Conservation (phyloP, 2,888 invertebrate genomes). For the Catocala nupta region DNA sequence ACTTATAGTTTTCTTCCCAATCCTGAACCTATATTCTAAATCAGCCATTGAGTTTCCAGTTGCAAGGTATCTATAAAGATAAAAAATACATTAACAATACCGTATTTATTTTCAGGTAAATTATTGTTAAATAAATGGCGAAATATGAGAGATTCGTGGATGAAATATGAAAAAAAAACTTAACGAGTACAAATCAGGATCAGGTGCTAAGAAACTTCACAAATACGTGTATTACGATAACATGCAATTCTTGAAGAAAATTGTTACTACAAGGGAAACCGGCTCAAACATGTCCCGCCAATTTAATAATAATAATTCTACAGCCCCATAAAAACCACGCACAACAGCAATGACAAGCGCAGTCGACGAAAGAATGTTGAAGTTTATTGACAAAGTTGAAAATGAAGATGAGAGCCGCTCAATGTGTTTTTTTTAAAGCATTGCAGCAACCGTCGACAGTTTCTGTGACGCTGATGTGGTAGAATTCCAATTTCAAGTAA, state of each 20-base stretch:
- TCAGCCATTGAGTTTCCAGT: conserved; percentile 22
- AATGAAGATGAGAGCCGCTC: conserved; percentile 43
- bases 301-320: conserved; percentile 21
- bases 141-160: conserved; percentile 39
- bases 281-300: conserved; percentile 13
- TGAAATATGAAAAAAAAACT: conserved; percentile 21
- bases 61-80: conserved; percentile 24
- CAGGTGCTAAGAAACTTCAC: conserved; percentile 36
- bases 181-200: conserved; percentile 43
- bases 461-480: conserved; percentile 43
- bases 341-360: conserved; percentile 12
- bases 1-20: conserved; percentile 20
- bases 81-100: conserved; percentile 27
- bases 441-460: conserved; percentile 29
- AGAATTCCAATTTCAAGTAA: conserved; percentile 46
- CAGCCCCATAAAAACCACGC: conserved; percentile 23
- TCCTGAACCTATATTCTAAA: conserved; percentile 23
- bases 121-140: conserved; percentile 36
- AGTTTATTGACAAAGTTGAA: conserved; percentile 47
- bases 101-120: conserved; percentile 33
- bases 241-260: conserved; percentile 15
- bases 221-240: conserved; percentile 34
- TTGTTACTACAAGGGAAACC: conserved; percentile 1
- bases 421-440: conserved; percentile 42
- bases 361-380: conserved; percentile 38